phyloP scores from a whole-genome alignment of 2,888 invertebrate genomes.

The Ceramica pisi region DNA sequence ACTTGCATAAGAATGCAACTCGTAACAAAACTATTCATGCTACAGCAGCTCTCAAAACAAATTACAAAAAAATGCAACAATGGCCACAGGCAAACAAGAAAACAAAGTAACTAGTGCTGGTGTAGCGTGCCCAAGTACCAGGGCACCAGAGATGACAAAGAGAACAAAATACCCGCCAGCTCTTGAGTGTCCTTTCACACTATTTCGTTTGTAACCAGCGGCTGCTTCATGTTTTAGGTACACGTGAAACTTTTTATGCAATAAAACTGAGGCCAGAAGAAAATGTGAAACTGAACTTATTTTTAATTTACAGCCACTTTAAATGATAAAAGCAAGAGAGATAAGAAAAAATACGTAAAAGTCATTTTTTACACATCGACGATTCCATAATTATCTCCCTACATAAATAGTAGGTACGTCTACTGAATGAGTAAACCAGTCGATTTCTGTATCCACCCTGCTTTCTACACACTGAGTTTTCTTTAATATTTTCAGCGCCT shows the following conservation, averaged over 20 bases:
- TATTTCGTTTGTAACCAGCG: slow-evolving; percentile 67
- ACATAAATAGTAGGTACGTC: neutral
- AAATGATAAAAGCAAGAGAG: too few species aligned
- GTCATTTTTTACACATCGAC: too few species aligned
- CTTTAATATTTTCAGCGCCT: neutral
- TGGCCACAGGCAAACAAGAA: slow-evolving; percentile 70
- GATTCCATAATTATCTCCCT: neutral
- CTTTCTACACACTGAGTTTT: neutral
- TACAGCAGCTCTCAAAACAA: slow-evolving; percentile 12
- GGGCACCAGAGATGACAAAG: slow-evolving; percentile 80
- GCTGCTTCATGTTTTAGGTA: slow-evolving; percentile 39
- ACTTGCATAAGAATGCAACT: neutral
- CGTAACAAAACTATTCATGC: slow-evolving; percentile 9
- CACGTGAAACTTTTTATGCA: slow-evolving; percentile 33
- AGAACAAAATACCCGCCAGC: slow-evolving; percentile 72
- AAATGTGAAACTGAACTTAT: slow-evolving; percentile 5
- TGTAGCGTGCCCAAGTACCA: slow-evolving; percentile 74
- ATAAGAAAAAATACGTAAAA: too few species aligned
- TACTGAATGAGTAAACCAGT: neutral
- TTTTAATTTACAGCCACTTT: neutral
- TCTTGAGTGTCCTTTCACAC: slow-evolving; percentile 80
- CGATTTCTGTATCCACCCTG: neutral
- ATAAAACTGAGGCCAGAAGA: slow-evolving; percentile 12
- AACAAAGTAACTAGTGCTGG: slow-evolving; percentile 69
- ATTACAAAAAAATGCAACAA: slow-evolving; percentile 36